Base-by-base conservation (phyloP, 2,888 invertebrate species). In the Kuschelorhynchus macadamiae region DNA sequence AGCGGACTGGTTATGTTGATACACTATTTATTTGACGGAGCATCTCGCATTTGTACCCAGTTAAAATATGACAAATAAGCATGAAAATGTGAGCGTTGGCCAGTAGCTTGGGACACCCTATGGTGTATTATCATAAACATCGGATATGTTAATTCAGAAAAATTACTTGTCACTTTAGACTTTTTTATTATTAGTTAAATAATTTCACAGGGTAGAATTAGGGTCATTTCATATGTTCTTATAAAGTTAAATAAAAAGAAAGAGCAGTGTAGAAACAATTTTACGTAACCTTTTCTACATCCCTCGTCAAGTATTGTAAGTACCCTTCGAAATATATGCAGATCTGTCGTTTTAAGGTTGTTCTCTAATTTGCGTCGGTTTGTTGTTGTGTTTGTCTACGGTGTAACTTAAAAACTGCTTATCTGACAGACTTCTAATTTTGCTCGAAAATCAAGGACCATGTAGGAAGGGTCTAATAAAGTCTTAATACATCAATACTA, bases 141-240 rank as follows among this genome's bases (percentile, higher is more conserved):
- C 79, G 80, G 80, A 82, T 81, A 81, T 82, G 82, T 82, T 80
- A 79, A 79, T 78, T 71, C 79, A 76, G 78, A 82, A 82, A 81
- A 82, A 82, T 82, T 81, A 79, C 80, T 80, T 80, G 81, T 81
- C 81, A 77, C 76, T 75, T 60, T 59, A 11, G 36, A 36, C 36
- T 36, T 36, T 36, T 36, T 36, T 7, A n/a, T 36, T 36, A 8
- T n/a, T n/a, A 8, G 4, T 11, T 36, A 7, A n/a, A 36, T 7
- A 3, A 12, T 36, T 36, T 25, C 7, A 12, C 36, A 36, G 36
- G 12, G 36, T 3, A n/a, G 36, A 11, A 36, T 36, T 36, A 36
- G 4, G 11, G n/a, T 7, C 9, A 7, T 30, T 30, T 7, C 9
- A 4, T 30, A 30, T 30, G 30, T 30, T 30, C 9, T 30, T 30